Base-by-base conservation (phyloP, 2,888 invertebrate genomes). In the Amaurobius ferox region DNA sequence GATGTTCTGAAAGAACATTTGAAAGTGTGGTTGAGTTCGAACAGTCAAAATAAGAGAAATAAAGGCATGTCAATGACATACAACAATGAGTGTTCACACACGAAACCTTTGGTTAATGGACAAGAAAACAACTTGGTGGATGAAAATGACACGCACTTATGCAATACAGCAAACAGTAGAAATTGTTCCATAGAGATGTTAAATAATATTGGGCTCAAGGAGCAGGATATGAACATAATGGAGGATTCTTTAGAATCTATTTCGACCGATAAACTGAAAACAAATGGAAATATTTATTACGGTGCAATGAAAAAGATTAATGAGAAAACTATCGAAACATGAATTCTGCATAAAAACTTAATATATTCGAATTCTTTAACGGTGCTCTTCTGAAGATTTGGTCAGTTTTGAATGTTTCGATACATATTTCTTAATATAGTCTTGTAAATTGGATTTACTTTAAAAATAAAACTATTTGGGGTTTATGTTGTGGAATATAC, bases 1-100 rank as follows among this genome's bases (percentile, higher is more conserved):
- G 86, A 86, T 32, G 79, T 86, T 0, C 48, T 86, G 55, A 86
- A 79, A 28, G 86, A 86, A 30, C 86, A 86, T 55, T 35, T 86
- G 30, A 86, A 86, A 62, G 39, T 66, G 2, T 86, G 78, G 73
- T 6, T 86, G 39, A 68, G 40, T n/a, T 68, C 78, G 9, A 72
- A 78, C 40, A 61, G 55, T 6, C 85, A 78, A 26, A 40, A 29
- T 11, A 77, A 78, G 26, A 66, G 39, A 23, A 40, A 72, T 9
- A 78, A 79, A n/a, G 85, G 85, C 0, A 62, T 79, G 30, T 79
- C 85, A 0, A 67, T 86, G 30, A 78, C 78, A 19, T 85, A 78
- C 23, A n/a, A 55, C 1, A 61, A 19, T 9, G 79, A 74, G 48
- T 73, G 79, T 40, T 73, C 67, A 0, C 85, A 78, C 29, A 86